Conservation (phyloP, 2,888 invertebrate genomes). For the Polyploca ridens region DNA sequence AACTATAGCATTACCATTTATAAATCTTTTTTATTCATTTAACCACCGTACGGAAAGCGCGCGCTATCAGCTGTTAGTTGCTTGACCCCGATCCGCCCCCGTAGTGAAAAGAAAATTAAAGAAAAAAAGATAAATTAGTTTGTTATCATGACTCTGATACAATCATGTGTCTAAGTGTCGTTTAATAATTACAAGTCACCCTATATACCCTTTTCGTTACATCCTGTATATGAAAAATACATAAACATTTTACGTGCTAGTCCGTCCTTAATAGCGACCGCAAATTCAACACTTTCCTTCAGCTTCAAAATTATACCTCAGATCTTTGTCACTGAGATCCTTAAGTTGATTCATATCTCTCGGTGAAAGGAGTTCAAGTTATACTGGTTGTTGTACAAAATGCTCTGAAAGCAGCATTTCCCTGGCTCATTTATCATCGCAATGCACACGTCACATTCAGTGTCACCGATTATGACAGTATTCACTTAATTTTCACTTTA, state of each 20-base stretch:
- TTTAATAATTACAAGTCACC: no score
- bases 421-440: slow-evolving; percentile 10
- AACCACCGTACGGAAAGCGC: no score
- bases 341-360: not conserved
- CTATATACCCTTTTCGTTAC: no score
- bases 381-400: slow-evolving; percentile 1
- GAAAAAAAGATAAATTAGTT: no score
- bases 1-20: no score
- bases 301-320: not conserved
- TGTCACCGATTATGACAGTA: slow-evolving; percentile 10
- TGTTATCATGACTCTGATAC: no score
- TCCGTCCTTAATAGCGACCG: not conserved
- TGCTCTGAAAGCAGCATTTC: slow-evolving; percentile 8
- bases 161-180: no score
- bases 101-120: no score
- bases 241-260: not conserved
- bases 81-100: no score
- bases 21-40: no score
- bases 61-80: no score
- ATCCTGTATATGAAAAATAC: no score
- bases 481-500: slow-evolving; percentile 14
- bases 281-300: not conserved
- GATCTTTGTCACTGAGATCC: not conserved
- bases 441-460: slow-evolving; percentile 4
- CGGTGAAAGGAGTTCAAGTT: not conserved